These are phyloP conservation scores for Nemoura dubitans DNA, from an alignment of 2,888 invertebrate genomes.

Conservation along the genomic window DNA sequence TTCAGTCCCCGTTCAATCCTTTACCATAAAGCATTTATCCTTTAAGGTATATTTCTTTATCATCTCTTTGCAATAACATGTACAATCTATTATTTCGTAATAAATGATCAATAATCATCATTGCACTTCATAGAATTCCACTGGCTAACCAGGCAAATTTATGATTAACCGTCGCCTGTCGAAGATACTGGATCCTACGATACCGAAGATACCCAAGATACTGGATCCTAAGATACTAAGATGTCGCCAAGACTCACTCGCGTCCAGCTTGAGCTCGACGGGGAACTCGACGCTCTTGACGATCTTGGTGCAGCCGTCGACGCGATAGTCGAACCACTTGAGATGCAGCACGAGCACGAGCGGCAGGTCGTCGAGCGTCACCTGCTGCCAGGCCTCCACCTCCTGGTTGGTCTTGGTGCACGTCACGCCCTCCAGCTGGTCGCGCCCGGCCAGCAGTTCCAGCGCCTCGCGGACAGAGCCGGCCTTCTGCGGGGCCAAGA, in stretches of 20 bases:
- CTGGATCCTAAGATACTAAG: too few relatives aligned
- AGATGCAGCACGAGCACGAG: constrained; percentile 89
- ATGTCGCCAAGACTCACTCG: constrained; percentile 73
- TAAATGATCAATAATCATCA: too few relatives aligned
- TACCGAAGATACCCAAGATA: too few relatives aligned
- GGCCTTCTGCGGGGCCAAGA: constrained; percentile 70
- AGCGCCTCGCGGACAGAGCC: constrained; percentile 86
- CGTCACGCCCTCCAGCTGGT: constrained; percentile 86
- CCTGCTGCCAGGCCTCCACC: constrained; percentile 90
- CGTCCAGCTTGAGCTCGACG: constrained; percentile 88
- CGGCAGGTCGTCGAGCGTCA: constrained; percentile 88
- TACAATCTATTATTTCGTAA: too few relatives aligned
- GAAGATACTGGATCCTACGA: too few relatives aligned
- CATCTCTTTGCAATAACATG: too few relatives aligned
- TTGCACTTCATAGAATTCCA: too few relatives aligned
- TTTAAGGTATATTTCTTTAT: too few relatives aligned
- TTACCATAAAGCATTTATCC: too few relatives aligned
- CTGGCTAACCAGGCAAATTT: too few relatives aligned
- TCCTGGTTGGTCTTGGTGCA: constrained; percentile 82
- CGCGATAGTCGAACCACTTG: constrained; percentile 92
- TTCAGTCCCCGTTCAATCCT: constrained; percentile 21
- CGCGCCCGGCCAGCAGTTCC: constrained; percentile 84
- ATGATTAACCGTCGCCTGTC: too few relatives aligned
- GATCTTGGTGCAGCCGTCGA: constrained; percentile 90
- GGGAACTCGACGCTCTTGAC: constrained; percentile 91